phyloP scores from a whole-genome alignment of 2,888 invertebrate genomes.

The Blera fallax region DNA sequence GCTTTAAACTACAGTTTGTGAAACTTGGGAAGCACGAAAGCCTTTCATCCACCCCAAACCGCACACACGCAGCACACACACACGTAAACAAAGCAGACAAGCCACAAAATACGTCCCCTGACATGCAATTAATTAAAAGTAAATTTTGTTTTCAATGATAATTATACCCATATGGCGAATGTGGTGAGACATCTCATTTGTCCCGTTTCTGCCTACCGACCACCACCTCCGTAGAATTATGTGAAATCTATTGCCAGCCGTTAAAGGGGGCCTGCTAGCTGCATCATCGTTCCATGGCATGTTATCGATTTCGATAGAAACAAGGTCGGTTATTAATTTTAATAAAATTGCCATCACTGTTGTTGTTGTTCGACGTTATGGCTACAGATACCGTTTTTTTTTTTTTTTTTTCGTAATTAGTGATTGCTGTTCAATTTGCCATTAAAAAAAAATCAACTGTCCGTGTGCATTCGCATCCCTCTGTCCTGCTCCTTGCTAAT shows the following conservation, averaged over 20 bases:
- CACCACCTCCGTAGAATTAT: slow-evolving; percentile 26
- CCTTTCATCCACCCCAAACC: slow-evolving; percentile 9
- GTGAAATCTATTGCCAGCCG: slow-evolving; percentile 37
- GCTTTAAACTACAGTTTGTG: slow-evolving; percentile 2
- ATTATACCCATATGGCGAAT: slow-evolving; percentile 62
- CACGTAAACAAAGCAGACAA: slow-evolving; percentile 42
- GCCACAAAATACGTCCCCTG: slow-evolving; percentile 66
- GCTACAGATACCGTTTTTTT: slow-evolving; percentile 10
- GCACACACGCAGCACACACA: neutral
- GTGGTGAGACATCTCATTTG: slow-evolving; percentile 54
- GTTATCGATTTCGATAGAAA: slow-evolving; percentile 61
- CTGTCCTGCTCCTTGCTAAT: neutral
- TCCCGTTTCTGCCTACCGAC: slow-evolving; percentile 7
- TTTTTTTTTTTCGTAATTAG: slow-evolving; percentile 19
- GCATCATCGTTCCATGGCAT: slow-evolving; percentile 5
- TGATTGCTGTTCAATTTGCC: slow-evolving; percentile 22
- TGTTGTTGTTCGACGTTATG: slow-evolving; percentile 1
- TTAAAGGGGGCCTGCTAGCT: slow-evolving; percentile 28
- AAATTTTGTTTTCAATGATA: slow-evolving; percentile 66
- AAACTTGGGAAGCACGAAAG: neutral
- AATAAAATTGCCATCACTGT: slow-evolving; percentile 53
- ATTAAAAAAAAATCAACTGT: neutral
- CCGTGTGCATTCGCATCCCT: neutral
- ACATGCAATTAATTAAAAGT: slow-evolving; percentile 67
- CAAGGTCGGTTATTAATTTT: slow-evolving; percentile 69